Conservation (phyloP, 2,888 invertebrate genomes). For the Aelia acuminata region DNA sequence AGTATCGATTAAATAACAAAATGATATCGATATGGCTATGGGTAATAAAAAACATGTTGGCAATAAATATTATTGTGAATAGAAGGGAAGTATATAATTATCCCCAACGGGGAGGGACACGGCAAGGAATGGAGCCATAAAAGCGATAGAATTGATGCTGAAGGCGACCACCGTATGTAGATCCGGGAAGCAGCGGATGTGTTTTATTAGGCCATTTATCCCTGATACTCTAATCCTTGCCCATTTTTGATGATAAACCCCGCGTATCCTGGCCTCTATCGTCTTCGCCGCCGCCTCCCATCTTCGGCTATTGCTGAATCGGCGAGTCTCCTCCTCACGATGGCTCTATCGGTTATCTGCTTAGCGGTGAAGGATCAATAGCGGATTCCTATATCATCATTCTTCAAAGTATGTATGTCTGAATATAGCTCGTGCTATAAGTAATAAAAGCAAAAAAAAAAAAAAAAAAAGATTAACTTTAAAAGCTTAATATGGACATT, state of each 20-base stretch:
- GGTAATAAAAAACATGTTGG: not conserved
- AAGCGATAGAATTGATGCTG: not conserved
- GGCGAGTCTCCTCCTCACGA: not conserved
- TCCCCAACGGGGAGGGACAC: not conserved
- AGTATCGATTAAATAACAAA: not conserved
- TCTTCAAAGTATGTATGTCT: too few species aligned
- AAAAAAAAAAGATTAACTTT: too few species aligned
- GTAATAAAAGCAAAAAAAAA: too few species aligned
- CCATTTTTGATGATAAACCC: slow-evolving; percentile 53
- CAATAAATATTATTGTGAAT: slow-evolving; percentile 12
- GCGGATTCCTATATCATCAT: too few species aligned
- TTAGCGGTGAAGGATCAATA: not conserved
- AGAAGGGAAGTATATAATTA: not conserved
- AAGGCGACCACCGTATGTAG: not conserved
- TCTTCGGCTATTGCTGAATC: not conserved
- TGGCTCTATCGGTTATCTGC: not conserved
- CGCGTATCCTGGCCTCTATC: not conserved
- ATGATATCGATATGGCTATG: not conserved
- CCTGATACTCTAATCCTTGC: slow-evolving; percentile 54
- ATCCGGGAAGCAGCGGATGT: slow-evolving; percentile 8
- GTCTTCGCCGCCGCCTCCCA: not conserved
- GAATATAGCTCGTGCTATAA: too few species aligned
- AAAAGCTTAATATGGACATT: too few species aligned
- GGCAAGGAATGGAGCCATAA: slow-evolving; percentile 8
- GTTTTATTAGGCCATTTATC: slow-evolving; percentile 47